Conservation (phyloP, 2,797 vertebrate genomes). For the Enteromius mattozi region DNA sequence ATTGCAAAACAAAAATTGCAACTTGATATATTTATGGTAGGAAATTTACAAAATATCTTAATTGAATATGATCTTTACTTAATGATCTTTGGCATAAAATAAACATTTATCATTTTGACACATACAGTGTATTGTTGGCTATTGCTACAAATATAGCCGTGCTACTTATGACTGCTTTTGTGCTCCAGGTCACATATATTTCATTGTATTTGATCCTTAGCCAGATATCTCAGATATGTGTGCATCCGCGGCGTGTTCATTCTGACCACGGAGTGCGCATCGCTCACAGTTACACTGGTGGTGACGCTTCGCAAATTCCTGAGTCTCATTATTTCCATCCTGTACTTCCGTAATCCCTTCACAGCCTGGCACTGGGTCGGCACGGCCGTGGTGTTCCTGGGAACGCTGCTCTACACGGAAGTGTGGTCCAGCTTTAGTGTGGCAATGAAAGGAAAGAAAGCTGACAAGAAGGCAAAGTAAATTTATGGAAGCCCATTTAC, state of each 20-base stretch:
- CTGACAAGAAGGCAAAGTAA: slow-evolving; percentile 75
- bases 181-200: background rate
- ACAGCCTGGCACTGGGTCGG: slow-evolving; percentile 95
- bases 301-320: slow-evolving; percentile 96
- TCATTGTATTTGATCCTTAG: background rate
- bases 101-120: too few species aligned
- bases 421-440: slow-evolving; percentile 79
- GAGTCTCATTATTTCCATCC: slow-evolving; percentile 97
- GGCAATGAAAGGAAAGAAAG: slow-evolving; percentile 59
- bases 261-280: slow-evolving; percentile 94
- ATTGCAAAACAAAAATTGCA: too few species aligned
- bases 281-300: slow-evolving; percentile 94
- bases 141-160: too few species aligned
- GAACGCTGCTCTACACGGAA: slow-evolving; percentile 93
- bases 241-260: slow-evolving; percentile 95
- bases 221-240: slow-evolving; percentile 82
- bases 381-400: slow-evolving; percentile 87
- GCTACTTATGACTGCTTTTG: too few species aligned
- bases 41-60: too few species aligned
- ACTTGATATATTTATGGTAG: too few species aligned
- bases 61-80: too few species aligned
- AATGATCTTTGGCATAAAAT: too few species aligned
- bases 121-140: too few species aligned
- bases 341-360: slow-evolving; percentile 95
- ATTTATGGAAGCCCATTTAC: background rate